Evolutionary conservation across 1,140 invertebrate species (phyloP), one percentile per base, ranked within the genome.

Genomic region (Adoxophyes honmai): DNA sequence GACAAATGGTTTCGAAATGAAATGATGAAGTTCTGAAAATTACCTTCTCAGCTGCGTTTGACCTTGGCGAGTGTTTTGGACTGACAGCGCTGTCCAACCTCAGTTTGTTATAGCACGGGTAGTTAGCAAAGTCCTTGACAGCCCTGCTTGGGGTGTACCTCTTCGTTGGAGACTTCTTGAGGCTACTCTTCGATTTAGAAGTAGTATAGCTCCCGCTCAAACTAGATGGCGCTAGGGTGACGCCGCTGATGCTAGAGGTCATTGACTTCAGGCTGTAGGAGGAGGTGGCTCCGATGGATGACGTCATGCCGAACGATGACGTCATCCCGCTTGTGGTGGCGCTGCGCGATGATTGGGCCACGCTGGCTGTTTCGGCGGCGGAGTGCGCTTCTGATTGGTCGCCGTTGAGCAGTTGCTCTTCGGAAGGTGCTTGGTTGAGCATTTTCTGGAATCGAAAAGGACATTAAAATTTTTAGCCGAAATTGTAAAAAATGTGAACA

Each of bases 51-150:
- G 61, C 66, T 55, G 70, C 53, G 6, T 68, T 67, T 8, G 77
- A 66, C 21, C 77, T 73, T 13, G 85, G 83, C 0, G 81, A 82
- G 65, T 89, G 89, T 55, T 90, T 89, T 1, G 88, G 89, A 60
- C 89, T 89, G 5, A 85, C 70, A 38, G 89, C 89, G 52, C 88
- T 89, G 51, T 89, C 88, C 44, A 90, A 59, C 28, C 89, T 79
- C 39, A 89, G 42, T 51, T 89, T 89, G 68, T 89, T 89, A 60
- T 89, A 89, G 28, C 89, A 79, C 13, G 75, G 77, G 62, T 78
- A 83, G 62, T 73, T 78, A 0, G 75, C 68, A 56, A 81, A 64
- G 54, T 82, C 85, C 57, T 87, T 86, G 5, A 76, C 60, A 5
- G 73, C 68, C 10, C 66, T 73, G 36, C 66, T 79, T 1, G 85